Percentiles rank a stretch among this genome's conserved stretches.
phyloP scores from a whole-genome alignment of 1,140 invertebrate genomes.

The Bombus superbus region DNA sequence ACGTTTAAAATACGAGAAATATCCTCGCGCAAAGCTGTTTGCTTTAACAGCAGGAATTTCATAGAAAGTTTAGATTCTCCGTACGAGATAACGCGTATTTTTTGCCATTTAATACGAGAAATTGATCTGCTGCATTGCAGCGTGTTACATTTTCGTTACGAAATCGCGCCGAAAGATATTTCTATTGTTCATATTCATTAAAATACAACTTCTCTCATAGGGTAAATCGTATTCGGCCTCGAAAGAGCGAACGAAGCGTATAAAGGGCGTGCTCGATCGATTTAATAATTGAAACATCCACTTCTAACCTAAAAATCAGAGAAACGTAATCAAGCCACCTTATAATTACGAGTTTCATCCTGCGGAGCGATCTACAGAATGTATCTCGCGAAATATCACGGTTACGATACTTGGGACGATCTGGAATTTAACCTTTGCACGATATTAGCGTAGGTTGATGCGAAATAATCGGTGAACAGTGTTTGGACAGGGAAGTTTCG shows the following conservation, averaged over 20 bases:
- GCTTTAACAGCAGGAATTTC: too few species aligned
- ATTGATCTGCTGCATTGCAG: neutral
- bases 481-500: conserved; percentile 27
- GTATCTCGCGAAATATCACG: neutral
- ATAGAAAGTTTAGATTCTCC: too few species aligned
- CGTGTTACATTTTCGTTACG: too few species aligned
- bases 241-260: neutral
- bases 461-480: conserved; percentile 30
- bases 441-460: neutral
- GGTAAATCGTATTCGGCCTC: neutral
- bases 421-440: neutral
- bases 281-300: neutral
- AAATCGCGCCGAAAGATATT: neutral
- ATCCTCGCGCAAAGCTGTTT: too few species aligned
- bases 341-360: neutral
- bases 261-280: neutral
- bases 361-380: neutral
- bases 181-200: neutral
- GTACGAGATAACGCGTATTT: too few species aligned
- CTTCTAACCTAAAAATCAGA: too few species aligned
- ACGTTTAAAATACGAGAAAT: too few species aligned
- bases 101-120: too few species aligned
- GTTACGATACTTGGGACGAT: neutral
- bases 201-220: neutral
- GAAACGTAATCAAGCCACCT: too few species aligned